Evolutionary conservation across 2,888 invertebrate genomes (phyloP), one percentile per base, ranked within the genome.

Genomic region (Drosophila neonasuta): DNA sequence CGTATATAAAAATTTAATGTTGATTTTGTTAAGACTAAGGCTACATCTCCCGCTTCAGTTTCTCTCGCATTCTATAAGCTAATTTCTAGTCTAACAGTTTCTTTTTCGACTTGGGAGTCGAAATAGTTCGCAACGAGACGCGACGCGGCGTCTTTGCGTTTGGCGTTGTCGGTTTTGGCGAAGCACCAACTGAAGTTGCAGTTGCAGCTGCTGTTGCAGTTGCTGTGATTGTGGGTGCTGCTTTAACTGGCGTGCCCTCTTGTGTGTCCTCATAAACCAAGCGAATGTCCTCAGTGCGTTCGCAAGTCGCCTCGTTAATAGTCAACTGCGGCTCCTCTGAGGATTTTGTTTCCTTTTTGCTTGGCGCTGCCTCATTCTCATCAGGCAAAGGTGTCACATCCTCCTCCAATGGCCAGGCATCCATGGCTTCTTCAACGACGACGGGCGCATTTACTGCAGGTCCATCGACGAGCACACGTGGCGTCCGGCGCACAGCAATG

Each of bases 81-180:
- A 29, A 17, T 32, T 36, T 51, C 48, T 58, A 80, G 63, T 80
- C 77, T 49, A 84, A 52, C 15, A 88, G 70, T 79, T 93, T 93
- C 86, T 94, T 95, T 80, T 92, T 92, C 67, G 93, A 93, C 89
- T 95, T 96, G 48, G 96, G 96, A 84, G 96, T 96, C 3, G 96
- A 95, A 39, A 96, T 90, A 1, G 96, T 96, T 24, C 95, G 95
- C 60, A 96, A 93, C 71, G 93, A 93, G 4, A 96, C 95, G 71
- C 96, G 90, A 15, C 95, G 89, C 0, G 95, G 95, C 0, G 93
- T 93, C 89, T 93, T 94, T 0, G 70, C 75, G 32, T 77, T 86
- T 2, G 83, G 79, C 42, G 89, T 89, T 1, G 69, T 65, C 44
- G 77, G 83, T 15, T 84, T 82, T 13, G 72, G 71, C 20, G 76